Evolutionary conservation across 2,888 invertebrate genomes (phyloP), one percentile per base, ranked within the genome.

Genomic region (Catocala fraxini): DNA sequence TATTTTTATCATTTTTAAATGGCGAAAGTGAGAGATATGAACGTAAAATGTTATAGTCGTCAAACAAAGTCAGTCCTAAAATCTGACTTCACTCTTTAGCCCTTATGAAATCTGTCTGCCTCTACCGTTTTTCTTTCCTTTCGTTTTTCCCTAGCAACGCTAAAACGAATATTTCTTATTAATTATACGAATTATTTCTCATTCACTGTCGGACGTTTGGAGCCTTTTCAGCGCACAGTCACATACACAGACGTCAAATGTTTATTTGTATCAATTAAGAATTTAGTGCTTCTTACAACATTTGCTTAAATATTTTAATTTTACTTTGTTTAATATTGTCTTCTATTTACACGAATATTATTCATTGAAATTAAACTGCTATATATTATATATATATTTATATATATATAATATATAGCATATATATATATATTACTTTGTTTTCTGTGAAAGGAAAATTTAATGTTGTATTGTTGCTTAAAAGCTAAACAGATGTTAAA

Each of bases 1-100:
- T 12, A 35, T 35, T 51, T 39, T 51, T 51, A 51, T 51, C 6
- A 35, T 39, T 51, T 51, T 51, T 51, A 12, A 51, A 12, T 7
- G 6, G 3, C 39, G 4, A 35, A 51, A 39, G 9, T 35, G 33
- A 11, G 11, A 34, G 47, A 34, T 34, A n/a, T 49, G 34, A 51
- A 12, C 35, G 51, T 51, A 13, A 35, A 39, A 35, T 41, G 4
- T 35, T 12, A 15, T 51, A 15, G 51, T 51, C 12, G 9, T 51
- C 41, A 35, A 34, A 10, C 46, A 46, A 9, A 15, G 46, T 15
- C 10, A 25, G 5, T 5, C 15, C 25, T 15, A n/a, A 15, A 46
- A 46, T 15, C 46, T 46, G 15, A 39, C 46, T 15, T 15, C 15
- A 12, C 6, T 13, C 13, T 9, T 10, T 15, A 15, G 9, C 10